phyloP scores from a whole-genome alignment of 2,113 vertebrate species.

The Notechis scutatus region DNA sequence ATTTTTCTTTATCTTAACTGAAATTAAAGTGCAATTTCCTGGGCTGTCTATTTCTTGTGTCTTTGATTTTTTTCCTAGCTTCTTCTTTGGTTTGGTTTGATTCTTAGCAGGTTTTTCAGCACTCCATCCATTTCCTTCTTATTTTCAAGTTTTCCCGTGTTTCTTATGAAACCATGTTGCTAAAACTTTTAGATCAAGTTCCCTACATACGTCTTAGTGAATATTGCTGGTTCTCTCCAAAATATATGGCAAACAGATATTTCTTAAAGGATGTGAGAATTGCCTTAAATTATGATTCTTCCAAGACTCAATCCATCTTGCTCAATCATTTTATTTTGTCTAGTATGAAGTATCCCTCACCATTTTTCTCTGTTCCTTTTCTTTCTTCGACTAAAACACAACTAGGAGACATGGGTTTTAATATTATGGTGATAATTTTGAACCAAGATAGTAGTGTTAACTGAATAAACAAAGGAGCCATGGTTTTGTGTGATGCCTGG shows the following conservation, averaged over 20 bases:
- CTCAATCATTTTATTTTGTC: neutral
- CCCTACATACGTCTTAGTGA: neutral
- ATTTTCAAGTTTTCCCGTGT: neutral
- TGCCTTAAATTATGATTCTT: neutral
- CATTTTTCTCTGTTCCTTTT: neutral
- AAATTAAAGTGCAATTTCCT: neutral
- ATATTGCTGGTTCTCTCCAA: neutral
- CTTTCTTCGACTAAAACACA: neutral
- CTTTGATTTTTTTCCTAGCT: neutral
- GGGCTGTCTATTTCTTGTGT: neutral
- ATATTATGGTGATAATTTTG: neutral
- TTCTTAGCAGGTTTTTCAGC: neutral
- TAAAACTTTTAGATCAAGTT: neutral
- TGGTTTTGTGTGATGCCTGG: neutral
- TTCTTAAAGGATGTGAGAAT: neutral
- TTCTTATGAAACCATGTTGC: neutral
- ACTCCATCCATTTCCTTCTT: neutral
- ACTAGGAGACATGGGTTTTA: neutral
- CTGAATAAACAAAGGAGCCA: neutral
- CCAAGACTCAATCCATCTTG: neutral
- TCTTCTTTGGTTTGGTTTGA: neutral
- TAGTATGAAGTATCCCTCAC: neutral
- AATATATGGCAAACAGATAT: neutral
- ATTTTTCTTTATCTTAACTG: neutral
- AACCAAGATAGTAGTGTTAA: neutral